Conservation (phyloP, 1,140 invertebrate species). For the Capitella teleta region DNA sequence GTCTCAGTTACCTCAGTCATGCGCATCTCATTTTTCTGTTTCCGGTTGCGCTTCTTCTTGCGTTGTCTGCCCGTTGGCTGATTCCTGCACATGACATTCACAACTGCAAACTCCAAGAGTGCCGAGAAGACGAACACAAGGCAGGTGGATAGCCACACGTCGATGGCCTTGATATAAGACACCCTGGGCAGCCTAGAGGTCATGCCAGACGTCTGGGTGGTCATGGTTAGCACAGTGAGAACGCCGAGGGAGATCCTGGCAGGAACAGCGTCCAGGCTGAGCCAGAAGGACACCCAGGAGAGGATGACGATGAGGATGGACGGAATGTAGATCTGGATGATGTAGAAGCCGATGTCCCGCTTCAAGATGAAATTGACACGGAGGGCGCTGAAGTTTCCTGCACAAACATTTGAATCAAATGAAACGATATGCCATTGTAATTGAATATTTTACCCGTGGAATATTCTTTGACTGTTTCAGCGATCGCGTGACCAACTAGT, state of each 20-base stretch:
- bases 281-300: slow-evolving; percentile 14
- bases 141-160: slow-evolving; percentile 36
- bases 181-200: slow-evolving; percentile 7
- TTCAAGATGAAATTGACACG: too few relatives aligned
- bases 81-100: slow-evolving; percentile 20
- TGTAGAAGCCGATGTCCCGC: too few relatives aligned
- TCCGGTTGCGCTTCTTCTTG: not conserved
- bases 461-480: too few relatives aligned
- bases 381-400: too few relatives aligned
- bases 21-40: not conserved
- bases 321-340: slow-evolving; percentile 77
- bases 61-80: too few relatives aligned
- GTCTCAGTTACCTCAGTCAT: not conserved
- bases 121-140: slow-evolving; percentile 35
- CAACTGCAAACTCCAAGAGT: slow-evolving; percentile 35
- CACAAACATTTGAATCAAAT: too few relatives aligned
- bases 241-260: slow-evolving; percentile 12
- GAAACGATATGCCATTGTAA: too few relatives aligned
- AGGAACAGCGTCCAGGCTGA: slow-evolving; percentile 10
- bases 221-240: slow-evolving; percentile 25
- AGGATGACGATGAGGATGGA: slow-evolving; percentile 54
- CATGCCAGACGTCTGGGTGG: slow-evolving; percentile 15
- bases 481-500: too few relatives aligned
- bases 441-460: too few relatives aligned
- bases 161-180: slow-evolving; percentile 37